Base-by-base conservation (phyloP, 1,140 invertebrate genomes). In the Aleiodes sp. region DNA sequence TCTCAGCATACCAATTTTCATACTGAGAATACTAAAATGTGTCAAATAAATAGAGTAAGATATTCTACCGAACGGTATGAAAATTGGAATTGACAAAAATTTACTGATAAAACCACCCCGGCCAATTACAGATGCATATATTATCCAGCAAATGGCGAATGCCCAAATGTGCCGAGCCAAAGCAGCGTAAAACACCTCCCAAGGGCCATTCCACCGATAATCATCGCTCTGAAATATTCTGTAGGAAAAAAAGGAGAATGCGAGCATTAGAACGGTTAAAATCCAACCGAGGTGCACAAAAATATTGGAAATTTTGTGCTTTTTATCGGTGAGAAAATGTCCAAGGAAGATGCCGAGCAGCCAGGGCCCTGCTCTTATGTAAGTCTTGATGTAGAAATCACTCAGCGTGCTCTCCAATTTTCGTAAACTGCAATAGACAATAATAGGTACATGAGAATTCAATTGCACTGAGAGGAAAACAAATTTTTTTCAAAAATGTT, bases 31-130 rank as follows among this genome's bases (percentile, higher is more conserved):
- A 0, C 74, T 63, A 1, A 76, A 41, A 59, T 91, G 90, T 2
- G 88, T 78, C 3, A 92, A 78, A 75, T 91, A 91, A 16, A 88
- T 84, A 52, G 84, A 81, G 74, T 90, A 91, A 4, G 89, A 88
- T 14, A 91, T 75, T 57, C 88, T 79, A 37, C 87, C 87, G 0
- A 91, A 73, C 0, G 89, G 88, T 24, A 87, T 76, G 35, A 90
- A 88, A 0, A 81, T 75, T 26, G 81, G 83, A 83, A 86, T 87
- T 0, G 88, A 90, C 29, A 92, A 77, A 39, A 91, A 78, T 2
- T 62, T 75, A 67, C 88, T 87, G 3, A 91, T 77, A 2, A 19
- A 62, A 71, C 75, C 73, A 52, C 68, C 72, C 43, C 65, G 70
- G 7, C 77, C 78, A 61, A 80, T 78, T 62, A 80, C 74, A 68